Conservation (phyloP, 2,797 vertebrate genomes). For the Esox lucius region DNA sequence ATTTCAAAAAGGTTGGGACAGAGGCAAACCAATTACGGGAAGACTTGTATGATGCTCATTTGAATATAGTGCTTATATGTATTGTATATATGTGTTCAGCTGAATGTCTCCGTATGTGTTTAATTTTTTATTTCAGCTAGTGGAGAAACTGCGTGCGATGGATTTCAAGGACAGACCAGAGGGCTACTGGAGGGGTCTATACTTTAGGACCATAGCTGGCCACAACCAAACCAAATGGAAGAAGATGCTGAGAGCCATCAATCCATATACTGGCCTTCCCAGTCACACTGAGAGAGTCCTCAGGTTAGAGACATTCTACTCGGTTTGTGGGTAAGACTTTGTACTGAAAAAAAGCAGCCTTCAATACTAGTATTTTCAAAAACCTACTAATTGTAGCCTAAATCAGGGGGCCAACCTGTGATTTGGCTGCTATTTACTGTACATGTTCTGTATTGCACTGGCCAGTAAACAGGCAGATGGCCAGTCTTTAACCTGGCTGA, state of each 20-base stretch:
- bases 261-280: conserved; percentile 80
- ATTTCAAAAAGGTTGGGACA: too few relatives aligned
- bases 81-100: neutral
- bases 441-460: neutral
- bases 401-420: neutral
- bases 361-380: neutral
- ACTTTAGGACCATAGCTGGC: conserved; percentile 71
- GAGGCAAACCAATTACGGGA: too few relatives aligned
- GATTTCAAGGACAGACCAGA: conserved; percentile 54
- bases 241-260: conserved; percentile 69
- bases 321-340: neutral
- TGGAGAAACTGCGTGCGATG: conserved; percentile 35
- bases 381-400: neutral
- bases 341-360: neutral
- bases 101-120: neutral
- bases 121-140: neutral
- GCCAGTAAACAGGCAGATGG: too few relatives aligned
- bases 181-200: conserved; percentile 85
- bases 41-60: too few relatives aligned
- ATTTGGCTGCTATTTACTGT: neutral
- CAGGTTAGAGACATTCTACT: conserved; percentile 54
- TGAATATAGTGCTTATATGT: too few relatives aligned
- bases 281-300: conserved; percentile 74
- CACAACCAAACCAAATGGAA: conserved; percentile 65
- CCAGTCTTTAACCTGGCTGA: too few relatives aligned